Percentiles rank a stretch among this genome's conserved stretches.
These are phyloP conservation scores for Metallyticus violacea DNA, from an alignment of 2,888 invertebrate genomes.

Conservation along the genomic window DNA sequence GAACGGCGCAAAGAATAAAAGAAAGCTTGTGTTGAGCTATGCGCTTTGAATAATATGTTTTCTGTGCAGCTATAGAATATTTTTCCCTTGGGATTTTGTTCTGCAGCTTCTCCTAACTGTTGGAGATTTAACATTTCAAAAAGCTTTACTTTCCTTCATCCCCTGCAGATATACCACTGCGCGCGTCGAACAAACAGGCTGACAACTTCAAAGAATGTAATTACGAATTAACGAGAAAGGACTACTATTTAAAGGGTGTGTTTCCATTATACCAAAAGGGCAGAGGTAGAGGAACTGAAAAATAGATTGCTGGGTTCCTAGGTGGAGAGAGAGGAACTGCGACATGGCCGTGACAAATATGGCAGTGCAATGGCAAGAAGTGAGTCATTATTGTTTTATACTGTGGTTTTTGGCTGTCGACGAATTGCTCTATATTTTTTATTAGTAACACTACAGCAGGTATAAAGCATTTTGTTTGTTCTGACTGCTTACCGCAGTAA, in stretches of 20 bases:
- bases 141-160: neutral
- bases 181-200: neutral
- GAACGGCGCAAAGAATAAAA: neutral
- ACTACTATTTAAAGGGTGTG: neutral
- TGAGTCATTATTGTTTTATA: neutral
- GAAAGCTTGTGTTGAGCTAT: neutral
- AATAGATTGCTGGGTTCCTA: neutral
- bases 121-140: neutral
- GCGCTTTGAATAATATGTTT: neutral
- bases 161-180: neutral
- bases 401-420: neutral
- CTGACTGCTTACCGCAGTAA: too few relatives aligned
- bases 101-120: neutral
- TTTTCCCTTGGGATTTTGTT: neutral
- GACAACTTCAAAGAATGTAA: neutral
- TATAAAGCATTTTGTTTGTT: neutral
- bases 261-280: neutral
- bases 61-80: neutral
- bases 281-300: neutral
- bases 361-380: neutral
- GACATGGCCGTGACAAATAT: neutral
- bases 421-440: neutral
- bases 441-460: neutral
- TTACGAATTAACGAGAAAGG: neutral
- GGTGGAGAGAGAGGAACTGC: neutral